Evolutionary conservation across 2,888 invertebrate species (phyloP), one percentile per base, ranked within the genome.

Genomic region (Lithophane leautieri): DNA sequence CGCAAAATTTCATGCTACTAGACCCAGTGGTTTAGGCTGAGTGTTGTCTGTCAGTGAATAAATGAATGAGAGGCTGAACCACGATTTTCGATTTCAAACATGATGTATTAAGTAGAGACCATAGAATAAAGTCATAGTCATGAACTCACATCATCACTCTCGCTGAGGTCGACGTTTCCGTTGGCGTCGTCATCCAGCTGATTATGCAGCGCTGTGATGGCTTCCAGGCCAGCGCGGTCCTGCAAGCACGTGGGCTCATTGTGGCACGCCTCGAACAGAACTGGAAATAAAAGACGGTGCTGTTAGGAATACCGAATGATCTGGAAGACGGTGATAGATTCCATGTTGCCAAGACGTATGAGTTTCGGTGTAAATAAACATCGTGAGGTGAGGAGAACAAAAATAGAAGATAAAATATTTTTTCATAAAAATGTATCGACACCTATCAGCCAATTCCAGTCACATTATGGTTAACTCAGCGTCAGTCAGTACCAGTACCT

Each of bases 181-280:
- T 99, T 99, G 89, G 98, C 98, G 97, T 99, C 99, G 93, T 99
- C 99, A 94, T 99, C 99, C 86, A 99, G 97, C 94, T 99, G 99
- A 84, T 98, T 97, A 96, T 99, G 99, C 62, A 99, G 97, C 87
- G 98, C 98, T 84, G 97, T 97, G 92, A 99, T 99, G 76, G 99
- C 99, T 93, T 99, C 99, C 92, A 99, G 97, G 47, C 99, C 99
- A 72, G 98, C 97, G 86, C 98, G 97, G 97, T 99, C 99, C 91
- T 98, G 98, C 76, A 98, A 97, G 91, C 98, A 98, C 84, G 97
- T 97, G 81, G 98, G 96, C 94, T 98, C 98, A 91, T 98, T 98
- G 92, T 97, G 97, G 86, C 97, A 97, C 76, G 95, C 95, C 89
- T 96, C 96, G 82, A 89, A 72, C 42, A 96, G 88, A 78, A 96